These are phyloP conservation scores for Urocolius indicus DNA, from an alignment of 2,113 vertebrate species.

Conservation along the genomic window DNA sequence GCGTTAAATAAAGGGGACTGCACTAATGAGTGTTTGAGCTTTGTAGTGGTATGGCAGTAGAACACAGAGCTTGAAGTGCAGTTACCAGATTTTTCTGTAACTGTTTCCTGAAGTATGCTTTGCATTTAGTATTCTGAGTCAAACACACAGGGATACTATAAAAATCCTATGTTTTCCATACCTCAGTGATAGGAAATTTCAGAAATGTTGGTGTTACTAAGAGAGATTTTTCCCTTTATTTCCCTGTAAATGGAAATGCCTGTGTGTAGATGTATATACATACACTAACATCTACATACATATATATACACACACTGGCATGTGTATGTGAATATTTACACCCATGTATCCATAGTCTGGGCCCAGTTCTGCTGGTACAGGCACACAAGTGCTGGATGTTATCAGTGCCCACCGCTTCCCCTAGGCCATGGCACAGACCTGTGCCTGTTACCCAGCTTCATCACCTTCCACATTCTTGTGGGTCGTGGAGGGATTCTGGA, in stretches of 20 bases:
- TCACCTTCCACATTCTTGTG: neutral
- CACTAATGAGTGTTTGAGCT: neutral
- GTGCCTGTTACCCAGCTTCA: neutral
- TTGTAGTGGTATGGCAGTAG: slow-evolving; percentile 59
- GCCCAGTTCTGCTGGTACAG: neutral
- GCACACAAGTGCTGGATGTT: neutral
- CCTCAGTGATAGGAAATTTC: neutral
- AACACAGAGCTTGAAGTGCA: slow-evolving; percentile 21
- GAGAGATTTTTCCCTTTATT: neutral
- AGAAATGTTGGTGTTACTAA: neutral
- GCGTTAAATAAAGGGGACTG: neutral
- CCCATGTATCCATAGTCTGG: neutral
- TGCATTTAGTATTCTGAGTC: slow-evolving; percentile 45
- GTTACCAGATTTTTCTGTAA: slow-evolving; percentile 50
- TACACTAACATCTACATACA: rapidly evolving
- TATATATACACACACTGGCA: rapidly evolving
- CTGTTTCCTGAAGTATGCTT: slow-evolving; percentile 70
- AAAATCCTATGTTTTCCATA: slow-evolving; percentile 37
- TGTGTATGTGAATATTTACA: neutral
- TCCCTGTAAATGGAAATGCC: neutral
- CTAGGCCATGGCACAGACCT: neutral
- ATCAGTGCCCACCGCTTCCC: neutral
- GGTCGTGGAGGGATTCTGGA: neutral
- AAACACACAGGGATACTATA: slow-evolving; percentile 40
- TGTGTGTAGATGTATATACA: neutral